These are phyloP conservation scores for Xanthorhoe spadicearia DNA, from an alignment of 2,888 invertebrate species.

Conservation along the genomic window DNA sequence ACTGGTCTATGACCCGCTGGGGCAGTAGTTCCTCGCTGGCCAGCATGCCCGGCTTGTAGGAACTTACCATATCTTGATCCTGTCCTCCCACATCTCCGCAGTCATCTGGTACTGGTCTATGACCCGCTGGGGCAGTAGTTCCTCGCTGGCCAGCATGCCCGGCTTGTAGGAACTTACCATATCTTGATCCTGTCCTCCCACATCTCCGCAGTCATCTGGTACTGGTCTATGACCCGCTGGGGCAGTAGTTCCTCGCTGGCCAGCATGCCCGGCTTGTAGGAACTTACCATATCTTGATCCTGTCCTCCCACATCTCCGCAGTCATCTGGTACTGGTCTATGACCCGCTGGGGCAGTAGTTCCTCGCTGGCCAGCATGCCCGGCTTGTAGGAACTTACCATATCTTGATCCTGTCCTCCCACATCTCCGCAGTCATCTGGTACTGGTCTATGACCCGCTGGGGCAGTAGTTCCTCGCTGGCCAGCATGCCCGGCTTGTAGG, in stretches of 20 bases:
- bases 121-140: conserved; percentile 96
- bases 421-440: conserved; percentile 99
- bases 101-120: conserved; percentile 99
- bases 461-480: conserved; percentile 96
- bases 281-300: too few relatives aligned
- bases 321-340: conserved; percentile 99
- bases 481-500: conserved; percentile 95
- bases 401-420: conserved; percentile 99
- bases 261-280: conserved; percentile 95
- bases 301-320: conserved; percentile 99
- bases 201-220: conserved; percentile 99
- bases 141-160: conserved; percentile 96
- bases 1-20: conserved; percentile 98
- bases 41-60: conserved; percentile 95
- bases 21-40: conserved; percentile 96
- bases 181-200: conserved; percentile 99
- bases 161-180: conserved; percentile 95
- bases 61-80: too few relatives aligned
- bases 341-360: conserved; percentile 96
- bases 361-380: conserved; percentile 96
- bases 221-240: conserved; percentile 98
- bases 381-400: conserved; percentile 95
- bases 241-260: conserved; percentile 96
- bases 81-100: conserved; percentile 99
- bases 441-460: conserved; percentile 98